Evolutionary conservation across 2,888 invertebrate genomes (phyloP).

Genomic region (Megastigmus dorsalis): DNA sequence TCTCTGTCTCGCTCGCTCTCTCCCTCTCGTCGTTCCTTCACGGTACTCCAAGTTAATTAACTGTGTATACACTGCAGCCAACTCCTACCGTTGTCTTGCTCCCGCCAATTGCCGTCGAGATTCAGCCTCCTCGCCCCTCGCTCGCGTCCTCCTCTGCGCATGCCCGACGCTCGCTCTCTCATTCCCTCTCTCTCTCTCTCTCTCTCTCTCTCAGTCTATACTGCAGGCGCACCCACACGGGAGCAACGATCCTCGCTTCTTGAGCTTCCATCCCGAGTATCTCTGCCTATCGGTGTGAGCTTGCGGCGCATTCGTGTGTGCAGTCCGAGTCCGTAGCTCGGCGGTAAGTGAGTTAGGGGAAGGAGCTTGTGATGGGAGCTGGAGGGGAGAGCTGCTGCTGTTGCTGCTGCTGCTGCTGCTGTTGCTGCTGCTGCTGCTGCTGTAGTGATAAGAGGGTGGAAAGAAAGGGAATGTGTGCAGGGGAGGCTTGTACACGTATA

Average conservation of each 20-base stretch:
- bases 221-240: neutral
- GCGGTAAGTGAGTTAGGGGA: neutral
- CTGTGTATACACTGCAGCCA: slow-evolving; percentile 73
- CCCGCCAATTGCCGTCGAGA: slow-evolving; percentile 70
- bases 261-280: too few species aligned
- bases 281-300: too few species aligned
- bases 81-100: slow-evolving; percentile 72
- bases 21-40: slow-evolving; percentile 57
- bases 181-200: neutral
- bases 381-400: neutral
- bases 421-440: too few species aligned
- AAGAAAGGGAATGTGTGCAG: neutral
- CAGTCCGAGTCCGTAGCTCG: neutral
- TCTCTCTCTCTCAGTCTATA: neutral
- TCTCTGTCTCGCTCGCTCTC: slow-evolving; percentile 53
- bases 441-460: too few species aligned
- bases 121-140: slow-evolving; percentile 52
- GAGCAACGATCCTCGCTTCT: too few species aligned
- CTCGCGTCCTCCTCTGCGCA: neutral
- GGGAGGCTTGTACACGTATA: too few species aligned
- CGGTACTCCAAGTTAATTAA: slow-evolving; percentile 72
- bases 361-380: neutral
- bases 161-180: slow-evolving; percentile 2
- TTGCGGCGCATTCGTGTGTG: too few species aligned
- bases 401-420: too few species aligned